Base-by-base conservation (phyloP, 2,113 vertebrate genomes). In the Nibea coibor region DNA sequence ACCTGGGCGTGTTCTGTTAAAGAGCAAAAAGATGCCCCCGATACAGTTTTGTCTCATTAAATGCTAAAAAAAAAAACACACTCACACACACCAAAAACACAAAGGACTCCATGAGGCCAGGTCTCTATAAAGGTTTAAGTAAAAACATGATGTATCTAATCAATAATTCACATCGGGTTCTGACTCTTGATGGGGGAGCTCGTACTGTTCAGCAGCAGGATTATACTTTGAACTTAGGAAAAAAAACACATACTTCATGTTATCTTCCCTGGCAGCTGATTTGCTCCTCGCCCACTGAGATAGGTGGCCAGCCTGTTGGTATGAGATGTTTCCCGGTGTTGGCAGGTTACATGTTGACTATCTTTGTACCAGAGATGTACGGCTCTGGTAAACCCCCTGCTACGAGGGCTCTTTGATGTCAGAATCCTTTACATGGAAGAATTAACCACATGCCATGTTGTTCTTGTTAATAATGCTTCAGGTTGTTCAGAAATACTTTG, bases 391-490 rank as follows among this genome's bases (percentile, higher is more conserved):
- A 76, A 70, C 43, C 42, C 80, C 80, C 47, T 22, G 45, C 63
- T 58, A 47, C 15, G 56, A 73, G 66, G 63, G 17, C 73, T 39
- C 74, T 88, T 92, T 91, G 83, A 89, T 85, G 81, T 84, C 75
- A 81, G 79, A 64, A 78, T 72, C 45, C 19, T 31, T 87, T 42
- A 80, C 77, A 74, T 72, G 31, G 8, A 58, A 43, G 71, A 90
- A 65, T 82, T 86, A 86, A 77, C 61, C 24, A 15, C 59, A 80
- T 81, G 88, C 39, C 66, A 82, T 80, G 82, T 77, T 85, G 59
- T 79, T 89, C 63, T 74, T 76, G 54, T 86, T 81, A 77, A 80
- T 87, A 50, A 69, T 80, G 71, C 86, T 82, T 86, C 66, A 75
- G 6, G 65, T 80, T 83, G 75, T 84, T 81, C 28, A 58, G 51